Evolutionary conservation across 2,113 vertebrate genomes (phyloP), one percentile per base, ranked within the genome.

Genomic region (Camelus dromedarius): DNA sequence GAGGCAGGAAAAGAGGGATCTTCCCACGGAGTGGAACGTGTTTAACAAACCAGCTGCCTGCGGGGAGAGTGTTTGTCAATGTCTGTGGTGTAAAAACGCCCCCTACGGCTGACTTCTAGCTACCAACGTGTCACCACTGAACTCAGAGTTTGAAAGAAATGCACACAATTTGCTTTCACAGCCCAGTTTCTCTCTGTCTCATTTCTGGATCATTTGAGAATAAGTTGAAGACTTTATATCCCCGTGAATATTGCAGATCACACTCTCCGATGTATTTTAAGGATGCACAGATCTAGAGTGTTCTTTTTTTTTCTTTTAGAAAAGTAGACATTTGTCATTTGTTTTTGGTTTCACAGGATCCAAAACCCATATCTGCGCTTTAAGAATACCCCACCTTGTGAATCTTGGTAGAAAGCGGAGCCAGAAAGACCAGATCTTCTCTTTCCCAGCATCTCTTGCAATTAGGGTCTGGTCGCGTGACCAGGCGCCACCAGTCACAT

Each of bases 101-200:
- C 7, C 0, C 26, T 35, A 7, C 0, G 20, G 16, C n/a, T 10
- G 24, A 52, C 6, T 19, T n/a, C 18, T 14, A 13, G 42, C 38
- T 7, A 8, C 4, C 75, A 32, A 10, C 0, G 0, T 30, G 79
- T 1, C 50, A 7, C 19, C 35, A 4, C n/a, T 19, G 26, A 9
- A 11, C 5, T 12, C 42, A 26, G 56, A 11, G 28, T 60, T 26
- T 19, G 64, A 69, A 14, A 26, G 50, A 19, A 46, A 46, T 2
- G 14, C 50, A 13, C 35, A 58, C 13, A 3, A 19, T 19, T n/a
- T 70, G 38, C 14, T 5, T 58, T 46, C 38, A 58, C 64, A 46
- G 1, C 30, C 52, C 24, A 2, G 19, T 46, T 8, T 42, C 42
- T 75, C 38, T 73, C 24, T 24, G 30, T 20, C 88, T 70, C 42